phyloP scores from a whole-genome alignment of 1,140 invertebrate genomes.

The Neodiprion pinetum region DNA sequence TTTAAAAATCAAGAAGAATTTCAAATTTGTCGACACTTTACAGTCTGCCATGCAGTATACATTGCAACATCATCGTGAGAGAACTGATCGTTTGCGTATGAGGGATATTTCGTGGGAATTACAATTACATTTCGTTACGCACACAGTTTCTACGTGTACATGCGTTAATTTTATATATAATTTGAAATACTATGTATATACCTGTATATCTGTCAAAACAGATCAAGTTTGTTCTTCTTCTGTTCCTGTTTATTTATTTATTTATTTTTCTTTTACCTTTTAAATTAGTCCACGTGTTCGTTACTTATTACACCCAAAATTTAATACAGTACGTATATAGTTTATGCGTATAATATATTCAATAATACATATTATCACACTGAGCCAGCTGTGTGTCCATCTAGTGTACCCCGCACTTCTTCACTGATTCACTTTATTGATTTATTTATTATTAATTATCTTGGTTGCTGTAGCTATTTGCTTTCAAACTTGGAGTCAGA shows the following conservation, averaged over 20 bases:
- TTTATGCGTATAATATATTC: slow-evolving; percentile 37
- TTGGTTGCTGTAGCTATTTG: background rate
- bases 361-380: slow-evolving; percentile 52
- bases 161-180: background rate
- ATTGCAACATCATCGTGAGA: background rate
- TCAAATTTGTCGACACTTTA: background rate
- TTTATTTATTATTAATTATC: background rate
- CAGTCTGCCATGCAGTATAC: background rate
- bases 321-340: slow-evolving; percentile 30
- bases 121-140: background rate
- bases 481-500: slow-evolving; percentile 6
- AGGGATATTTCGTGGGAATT: background rate
- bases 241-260: background rate
- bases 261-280: background rate
- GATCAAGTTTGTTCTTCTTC: background rate
- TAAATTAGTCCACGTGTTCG: background rate
- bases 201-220: background rate
- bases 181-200: background rate
- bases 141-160: background rate
- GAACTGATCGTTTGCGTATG: background rate
- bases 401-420: slow-evolving; percentile 39
- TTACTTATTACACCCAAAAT: background rate
- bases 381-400: slow-evolving; percentile 50
- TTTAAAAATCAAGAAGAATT: background rate
- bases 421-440: slow-evolving; percentile 27